Conservation (phyloP, 2,797 vertebrate genomes). For the Podarcis siculus region DNA sequence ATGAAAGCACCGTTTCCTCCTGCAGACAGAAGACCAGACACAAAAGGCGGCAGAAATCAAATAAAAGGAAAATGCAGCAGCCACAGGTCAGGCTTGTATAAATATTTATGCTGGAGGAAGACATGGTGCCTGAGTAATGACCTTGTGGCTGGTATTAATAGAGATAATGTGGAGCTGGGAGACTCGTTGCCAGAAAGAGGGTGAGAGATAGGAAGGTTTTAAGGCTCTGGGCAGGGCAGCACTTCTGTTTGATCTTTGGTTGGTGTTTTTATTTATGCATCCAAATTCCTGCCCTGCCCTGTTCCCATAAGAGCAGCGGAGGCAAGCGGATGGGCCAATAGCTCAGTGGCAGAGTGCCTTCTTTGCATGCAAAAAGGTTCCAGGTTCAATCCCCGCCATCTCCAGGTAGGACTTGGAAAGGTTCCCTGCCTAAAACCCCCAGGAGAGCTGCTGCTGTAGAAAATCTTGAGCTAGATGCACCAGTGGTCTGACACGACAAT, state of each 20-base stretch:
- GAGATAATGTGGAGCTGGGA: constrained; percentile 82
- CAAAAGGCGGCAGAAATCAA: constrained; percentile 84
- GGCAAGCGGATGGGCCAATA: no score
- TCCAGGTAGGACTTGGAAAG: no score
- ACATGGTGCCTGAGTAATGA: constrained; percentile 82
- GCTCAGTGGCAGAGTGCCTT: no score
- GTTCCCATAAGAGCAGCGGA: not conserved
- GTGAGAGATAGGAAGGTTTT: constrained; percentile 67
- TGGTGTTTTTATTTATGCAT: constrained; percentile 9
- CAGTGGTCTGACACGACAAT: no score
- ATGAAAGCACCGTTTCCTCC: constrained; percentile 15
- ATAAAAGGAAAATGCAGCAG: constrained; percentile 81
- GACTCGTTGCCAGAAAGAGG: constrained; percentile 72
- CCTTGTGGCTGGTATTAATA: constrained; percentile 84
- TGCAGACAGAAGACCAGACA: constrained; percentile 74
- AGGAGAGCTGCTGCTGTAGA: no score
- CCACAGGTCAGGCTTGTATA: constrained; percentile 81
- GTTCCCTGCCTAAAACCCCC: no score
- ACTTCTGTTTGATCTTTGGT: constrained; percentile 55
- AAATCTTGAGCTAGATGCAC: no score
- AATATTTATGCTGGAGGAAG: constrained; percentile 85
- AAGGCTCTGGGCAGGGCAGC: constrained; percentile 69
- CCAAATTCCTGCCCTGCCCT: constrained; percentile 19
- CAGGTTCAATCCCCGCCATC: no score
- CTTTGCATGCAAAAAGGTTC: no score